Evolutionary conservation across 2,888 invertebrate species (phyloP), one percentile per base, ranked within the genome.

Genomic region (Reticulitermes lucifugus): DNA sequence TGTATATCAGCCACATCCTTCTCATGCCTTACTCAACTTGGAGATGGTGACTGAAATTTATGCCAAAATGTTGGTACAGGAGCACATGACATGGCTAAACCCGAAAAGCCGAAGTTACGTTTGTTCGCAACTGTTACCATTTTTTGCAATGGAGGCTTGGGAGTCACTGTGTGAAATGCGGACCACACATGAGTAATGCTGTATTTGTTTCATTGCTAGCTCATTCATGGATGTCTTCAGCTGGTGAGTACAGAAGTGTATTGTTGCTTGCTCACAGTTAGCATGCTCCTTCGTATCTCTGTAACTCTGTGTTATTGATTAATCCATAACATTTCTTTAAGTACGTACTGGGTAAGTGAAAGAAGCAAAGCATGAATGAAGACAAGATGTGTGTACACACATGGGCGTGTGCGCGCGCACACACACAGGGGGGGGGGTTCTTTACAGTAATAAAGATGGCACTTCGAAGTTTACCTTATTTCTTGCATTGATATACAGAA

Each of bases 141-240:
- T 55, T 9, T 9, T 55, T 55, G 18, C 14, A 55, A 18, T 1
- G 18, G 55, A 55, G 55, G 14, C 14, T 55, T 65, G 65, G 65
- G 65, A 65, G 25, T n/a, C 25, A 65, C 25, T 65, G 9, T 65
- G 25, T 65, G 25, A 65, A 65, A 65, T 65, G 51, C 51, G 22
- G 22, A 77, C 22, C 55, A 81, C 65, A 43, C 55, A 70, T 83
- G 71, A 83, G 73, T 83, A 77, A 84, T 59, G 41, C 41, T 84
- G 41, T 84, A 77, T 65, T 77, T 65, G 55, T 84, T 84, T 84
- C 77, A 83, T 83, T 79, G 84, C 79, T 84, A 85, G 87, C 86
- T 80, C 85, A 71, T 81, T 86, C 75, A 59, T 85, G 85, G 87
- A 86, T 82, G 84, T 87, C 65, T 86, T 87, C 77, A 79, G 85